Percentiles rank a stretch among this genome's conserved stretches.
These are phyloP conservation scores for Musca domestica DNA, from an alignment of 1,140 invertebrate species.

Conservation along the genomic window DNA sequence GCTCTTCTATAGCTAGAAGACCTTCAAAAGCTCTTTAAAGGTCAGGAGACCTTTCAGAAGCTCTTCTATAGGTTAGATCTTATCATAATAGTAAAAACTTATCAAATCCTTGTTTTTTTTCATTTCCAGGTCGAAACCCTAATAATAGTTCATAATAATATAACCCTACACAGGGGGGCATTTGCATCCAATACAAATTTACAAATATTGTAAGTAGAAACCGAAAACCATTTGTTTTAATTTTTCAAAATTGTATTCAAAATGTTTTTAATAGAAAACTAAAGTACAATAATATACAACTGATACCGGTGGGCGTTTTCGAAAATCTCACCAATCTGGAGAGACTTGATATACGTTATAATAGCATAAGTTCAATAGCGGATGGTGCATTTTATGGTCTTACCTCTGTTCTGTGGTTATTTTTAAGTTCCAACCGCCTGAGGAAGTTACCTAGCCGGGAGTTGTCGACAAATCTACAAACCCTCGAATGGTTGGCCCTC, in stretches of 20 bases:
- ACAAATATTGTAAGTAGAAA: slow-evolving; percentile 44
- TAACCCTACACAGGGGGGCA: slow-evolving; percentile 34
- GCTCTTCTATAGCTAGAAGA: too few species aligned
- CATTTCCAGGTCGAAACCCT: slow-evolving; percentile 37
- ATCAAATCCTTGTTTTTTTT: background rate
- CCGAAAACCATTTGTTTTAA: too few species aligned
- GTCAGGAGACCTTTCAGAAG: too few species aligned
- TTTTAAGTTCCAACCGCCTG: slow-evolving; percentile 52
- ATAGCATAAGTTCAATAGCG: slow-evolving; percentile 53
- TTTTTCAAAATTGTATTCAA: background rate
- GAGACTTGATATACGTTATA: slow-evolving; percentile 52
- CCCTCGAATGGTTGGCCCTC: slow-evolving; percentile 56
- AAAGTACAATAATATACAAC: slow-evolving; percentile 51
- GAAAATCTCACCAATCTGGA: slow-evolving; percentile 36
- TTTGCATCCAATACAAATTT: slow-evolving; percentile 38
- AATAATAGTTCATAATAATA: slow-evolving; percentile 42
- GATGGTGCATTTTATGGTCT: slow-evolving; percentile 53
- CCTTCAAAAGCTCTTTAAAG: too few species aligned
- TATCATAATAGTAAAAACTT: background rate
- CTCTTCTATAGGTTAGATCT: too few species aligned
- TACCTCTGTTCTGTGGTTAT: slow-evolving; percentile 53
- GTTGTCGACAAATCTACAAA: slow-evolving; percentile 51
- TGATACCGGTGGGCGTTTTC: slow-evolving; percentile 40
- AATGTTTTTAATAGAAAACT: slow-evolving; percentile 33
- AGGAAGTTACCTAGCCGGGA: slow-evolving; percentile 46